Conservation (phyloP, 2,888 invertebrate genomes). For the Polietes domitor region DNA sequence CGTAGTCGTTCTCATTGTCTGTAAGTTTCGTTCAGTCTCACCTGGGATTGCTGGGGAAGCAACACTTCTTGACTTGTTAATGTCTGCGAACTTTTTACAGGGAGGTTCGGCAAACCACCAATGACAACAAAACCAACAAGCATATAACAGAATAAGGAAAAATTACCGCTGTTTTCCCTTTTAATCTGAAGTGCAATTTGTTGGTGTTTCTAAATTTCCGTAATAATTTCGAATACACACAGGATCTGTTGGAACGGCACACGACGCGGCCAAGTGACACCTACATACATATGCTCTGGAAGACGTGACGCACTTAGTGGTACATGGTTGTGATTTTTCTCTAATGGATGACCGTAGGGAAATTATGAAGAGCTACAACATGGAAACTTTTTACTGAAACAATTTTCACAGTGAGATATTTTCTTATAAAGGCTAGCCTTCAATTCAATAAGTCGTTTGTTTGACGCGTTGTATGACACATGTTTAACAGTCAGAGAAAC, state of each 20-base stretch:
- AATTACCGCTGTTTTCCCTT: constrained; percentile 57
- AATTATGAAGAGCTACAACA: no score
- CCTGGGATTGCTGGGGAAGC: background rate
- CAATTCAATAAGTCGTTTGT: no score
- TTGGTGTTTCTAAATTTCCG: constrained; percentile 61
- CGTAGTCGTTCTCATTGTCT: constrained; percentile 18
- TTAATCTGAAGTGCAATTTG: constrained; percentile 39
- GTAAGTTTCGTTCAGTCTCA: background rate
- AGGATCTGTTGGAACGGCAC: no score
- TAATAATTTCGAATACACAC: constrained; percentile 58
- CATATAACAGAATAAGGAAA: background rate
- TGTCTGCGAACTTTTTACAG: background rate
- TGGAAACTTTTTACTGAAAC: no score
- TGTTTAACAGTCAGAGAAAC: no score
- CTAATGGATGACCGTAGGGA: no score
- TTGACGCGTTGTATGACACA: no score
- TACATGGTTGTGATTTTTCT: background rate
- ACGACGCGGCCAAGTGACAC: background rate
- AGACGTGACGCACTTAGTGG: background rate
- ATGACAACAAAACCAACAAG: background rate
- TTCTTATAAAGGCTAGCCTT: no score
- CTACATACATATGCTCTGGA: background rate
- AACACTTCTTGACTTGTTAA: constrained; percentile 12
- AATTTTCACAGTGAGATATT: no score
- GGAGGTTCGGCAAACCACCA: constrained; percentile 32